Percentiles rank a stretch among this genome's conserved stretches.
Conservation (phyloP, 2,113 vertebrate species). For the Platanista minor region DNA sequence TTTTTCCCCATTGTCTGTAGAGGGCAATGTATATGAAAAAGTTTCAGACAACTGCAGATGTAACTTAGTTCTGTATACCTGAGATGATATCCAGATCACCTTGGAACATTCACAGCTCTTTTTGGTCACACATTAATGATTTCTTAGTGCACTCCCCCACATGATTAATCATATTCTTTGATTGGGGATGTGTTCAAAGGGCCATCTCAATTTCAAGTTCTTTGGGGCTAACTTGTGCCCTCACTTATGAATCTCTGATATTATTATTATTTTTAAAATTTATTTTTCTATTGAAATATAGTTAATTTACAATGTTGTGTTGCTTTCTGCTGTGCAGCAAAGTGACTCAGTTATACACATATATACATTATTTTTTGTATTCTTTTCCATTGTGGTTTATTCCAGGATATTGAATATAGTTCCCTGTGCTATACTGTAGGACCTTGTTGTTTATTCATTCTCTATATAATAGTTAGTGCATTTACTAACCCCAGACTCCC, state of each 20-base stretch:
- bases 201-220: not conserved
- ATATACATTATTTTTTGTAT: not conserved
- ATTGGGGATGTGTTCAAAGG: not conserved
- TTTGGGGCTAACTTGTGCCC: not conserved
- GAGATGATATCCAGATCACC: not conserved
- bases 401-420: not conserved
- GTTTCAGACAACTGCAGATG: not conserved
- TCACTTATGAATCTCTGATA: not conserved
- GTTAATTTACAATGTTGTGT: not conserved
- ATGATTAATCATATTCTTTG: not conserved
- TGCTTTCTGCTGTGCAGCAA: not conserved
- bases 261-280: not conserved
- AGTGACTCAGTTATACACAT: not conserved
- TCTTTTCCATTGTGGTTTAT: not conserved
- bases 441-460: not conserved
- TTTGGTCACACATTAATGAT: not conserved
- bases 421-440: not conserved
- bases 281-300: not conserved
- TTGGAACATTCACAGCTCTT: not conserved
- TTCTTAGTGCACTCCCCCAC: not conserved
- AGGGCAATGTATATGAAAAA: not conserved
- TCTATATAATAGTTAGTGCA: not conserved
- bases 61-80: not conserved
- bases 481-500: not conserved
- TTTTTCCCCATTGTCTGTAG: too few relatives aligned